phyloP scores from a whole-genome alignment of 2,797 vertebrate species.

The Telmatherina bonti region DNA sequence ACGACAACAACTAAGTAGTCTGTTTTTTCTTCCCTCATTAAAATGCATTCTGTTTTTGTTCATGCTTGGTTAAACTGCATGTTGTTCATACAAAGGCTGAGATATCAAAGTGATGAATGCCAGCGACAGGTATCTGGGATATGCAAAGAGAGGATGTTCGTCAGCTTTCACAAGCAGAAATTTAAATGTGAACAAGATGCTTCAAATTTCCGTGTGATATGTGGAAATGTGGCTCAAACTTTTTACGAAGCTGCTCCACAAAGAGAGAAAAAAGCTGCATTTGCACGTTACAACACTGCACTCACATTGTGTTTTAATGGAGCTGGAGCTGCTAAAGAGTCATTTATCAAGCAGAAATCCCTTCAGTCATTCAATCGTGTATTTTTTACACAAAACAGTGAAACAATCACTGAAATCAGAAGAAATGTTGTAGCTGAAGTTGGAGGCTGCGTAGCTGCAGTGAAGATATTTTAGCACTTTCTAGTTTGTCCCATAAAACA shows the following conservation, averaged over 20 bases:
- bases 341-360: constrained; percentile 5
- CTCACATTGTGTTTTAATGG: not conserved
- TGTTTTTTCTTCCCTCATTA: constrained; percentile 13
- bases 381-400: not conserved
- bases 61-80: constrained; percentile 70
- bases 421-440: too few relatives aligned
- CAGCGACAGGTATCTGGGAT: constrained; percentile 22
- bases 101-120: constrained; percentile 46
- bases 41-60: constrained; percentile 61
- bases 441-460: not conserved
- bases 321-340: not conserved
- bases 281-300: constrained; percentile 16
- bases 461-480: not conserved
- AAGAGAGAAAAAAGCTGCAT: constrained; percentile 26
- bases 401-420: not conserved
- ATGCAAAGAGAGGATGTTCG: constrained; percentile 21
- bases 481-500: not conserved
- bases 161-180: constrained; percentile 12
- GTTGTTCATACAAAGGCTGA: constrained; percentile 58
- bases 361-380: not conserved
- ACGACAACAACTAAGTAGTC: constrained; percentile 48
- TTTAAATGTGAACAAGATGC: constrained; percentile 26
- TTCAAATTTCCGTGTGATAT: constrained; percentile 44
- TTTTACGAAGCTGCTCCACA: constrained; percentile 27
- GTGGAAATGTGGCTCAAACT: constrained; percentile 41